A percentile compares a stretch with the other conserved stretches of the same genome.
phyloP scores from a whole-genome alignment of 2,888 invertebrate genomes.

The Morpho achilles region DNA sequence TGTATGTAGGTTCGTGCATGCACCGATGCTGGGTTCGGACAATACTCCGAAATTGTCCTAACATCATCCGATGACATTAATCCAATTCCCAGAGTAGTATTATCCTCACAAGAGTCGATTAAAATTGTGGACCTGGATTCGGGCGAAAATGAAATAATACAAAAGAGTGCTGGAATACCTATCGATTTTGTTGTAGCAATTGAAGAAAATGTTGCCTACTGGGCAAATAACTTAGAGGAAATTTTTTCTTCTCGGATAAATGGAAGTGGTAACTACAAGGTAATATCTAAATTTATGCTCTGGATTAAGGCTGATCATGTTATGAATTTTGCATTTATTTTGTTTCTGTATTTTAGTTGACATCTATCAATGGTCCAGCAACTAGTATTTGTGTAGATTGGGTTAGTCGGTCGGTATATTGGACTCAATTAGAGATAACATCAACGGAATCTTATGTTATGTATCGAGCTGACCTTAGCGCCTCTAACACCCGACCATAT shows the following conservation, averaged over 20 bases:
- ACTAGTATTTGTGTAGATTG: slow-evolving; percentile 90
- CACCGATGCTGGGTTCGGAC: slow-evolving; percentile 88
- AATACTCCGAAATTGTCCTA: slow-evolving; percentile 81
- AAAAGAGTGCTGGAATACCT: slow-evolving; percentile 83
- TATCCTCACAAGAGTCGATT: slow-evolving; percentile 86
- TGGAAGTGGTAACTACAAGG: slow-evolving; percentile 73
- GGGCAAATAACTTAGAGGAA: slow-evolving; percentile 89
- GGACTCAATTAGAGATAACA: slow-evolving; percentile 82
- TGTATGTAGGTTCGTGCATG: slow-evolving; percentile 85
- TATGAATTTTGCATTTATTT: not conserved
- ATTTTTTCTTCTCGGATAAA: slow-evolving; percentile 81
- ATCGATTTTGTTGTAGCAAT: slow-evolving; percentile 84
- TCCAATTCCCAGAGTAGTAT: slow-evolving; percentile 88
- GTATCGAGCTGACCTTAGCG: slow-evolving; percentile 83
- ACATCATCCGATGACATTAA: slow-evolving; percentile 82
- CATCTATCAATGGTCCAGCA: slow-evolving; percentile 66
- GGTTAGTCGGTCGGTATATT: slow-evolving; percentile 91
- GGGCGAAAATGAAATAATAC: slow-evolving; percentile 78
- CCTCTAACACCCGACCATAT: slow-evolving; percentile 74
- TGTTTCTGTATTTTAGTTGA: slow-evolving; percentile 42
- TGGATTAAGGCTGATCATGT: not conserved
- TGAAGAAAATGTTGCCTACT: slow-evolving; percentile 86
- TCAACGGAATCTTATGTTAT: slow-evolving; percentile 73
- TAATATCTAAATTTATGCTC: slow-evolving; percentile 26
- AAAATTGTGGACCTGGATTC: slow-evolving; percentile 88